Conservation (phyloP, 2,797 vertebrate genomes). For the Meda fulgida region DNA sequence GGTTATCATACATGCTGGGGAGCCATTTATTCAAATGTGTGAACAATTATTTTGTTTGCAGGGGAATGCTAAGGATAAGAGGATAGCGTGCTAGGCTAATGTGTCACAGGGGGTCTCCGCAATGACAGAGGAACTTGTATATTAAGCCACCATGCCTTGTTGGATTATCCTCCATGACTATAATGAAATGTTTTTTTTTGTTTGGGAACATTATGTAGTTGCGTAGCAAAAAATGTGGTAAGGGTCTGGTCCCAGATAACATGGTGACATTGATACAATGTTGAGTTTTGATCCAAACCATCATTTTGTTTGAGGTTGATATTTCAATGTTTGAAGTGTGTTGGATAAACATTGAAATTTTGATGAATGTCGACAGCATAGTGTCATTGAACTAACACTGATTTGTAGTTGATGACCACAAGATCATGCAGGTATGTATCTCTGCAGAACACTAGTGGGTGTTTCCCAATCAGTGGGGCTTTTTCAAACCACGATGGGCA, state of each 20-base stretch:
- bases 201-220: neutral
- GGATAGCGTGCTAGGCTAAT: neutral
- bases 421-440: too few relatives aligned
- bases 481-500: neutral
- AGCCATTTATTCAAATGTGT: conserved; percentile 42
- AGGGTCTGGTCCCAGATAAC: neutral
- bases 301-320: neutral
- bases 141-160: neutral
- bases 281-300: neutral
- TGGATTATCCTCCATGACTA: neutral
- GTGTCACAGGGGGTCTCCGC: neutral
- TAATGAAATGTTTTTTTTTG: neutral
- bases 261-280: neutral
- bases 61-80: conserved; percentile 11
- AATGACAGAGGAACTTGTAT: neutral
- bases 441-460: too few relatives aligned
- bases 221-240: neutral
- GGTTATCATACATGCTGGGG: conserved; percentile 27
- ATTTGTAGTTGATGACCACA: too few relatives aligned
- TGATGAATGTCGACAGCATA: neutral
- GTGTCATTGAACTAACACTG: too few relatives aligned
- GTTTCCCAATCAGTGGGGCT: too few relatives aligned
- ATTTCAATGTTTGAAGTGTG: neutral
- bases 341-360: neutral
- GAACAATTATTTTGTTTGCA: conserved; percentile 53